Conservation (phyloP, 2,113 vertebrate genomes). For the Peromyscus maniculatus region DNA sequence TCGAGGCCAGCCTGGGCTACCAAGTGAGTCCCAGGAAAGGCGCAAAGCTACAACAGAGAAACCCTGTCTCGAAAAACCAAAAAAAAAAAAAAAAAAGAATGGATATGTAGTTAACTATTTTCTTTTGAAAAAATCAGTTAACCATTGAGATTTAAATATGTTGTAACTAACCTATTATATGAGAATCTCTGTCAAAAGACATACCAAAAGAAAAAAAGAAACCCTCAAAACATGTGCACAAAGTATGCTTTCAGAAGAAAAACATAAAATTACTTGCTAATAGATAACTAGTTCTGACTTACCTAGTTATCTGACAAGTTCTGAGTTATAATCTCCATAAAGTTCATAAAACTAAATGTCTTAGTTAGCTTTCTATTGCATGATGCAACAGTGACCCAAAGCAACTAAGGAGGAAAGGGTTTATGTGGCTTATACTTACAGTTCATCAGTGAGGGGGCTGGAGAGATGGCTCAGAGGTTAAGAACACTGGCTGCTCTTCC, state of each 20-base stretch:
- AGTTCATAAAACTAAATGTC: background rate
- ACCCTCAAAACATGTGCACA: background rate
- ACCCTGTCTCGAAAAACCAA: too few relatives aligned
- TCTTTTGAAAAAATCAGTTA: background rate
- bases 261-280: background rate
- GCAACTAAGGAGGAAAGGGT: background rate
- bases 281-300: background rate
- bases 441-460: background rate
- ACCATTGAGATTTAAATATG: background rate
- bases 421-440: background rate
- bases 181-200: background rate
- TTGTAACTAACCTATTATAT: constrained; percentile 36
- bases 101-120: background rate
- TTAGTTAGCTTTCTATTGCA: background rate
- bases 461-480: background rate
- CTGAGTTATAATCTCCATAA: background rate
- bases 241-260: background rate
- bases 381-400: background rate
- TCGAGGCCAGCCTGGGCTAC: too few relatives aligned
- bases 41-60: too few relatives aligned
- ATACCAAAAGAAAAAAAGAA: background rate
- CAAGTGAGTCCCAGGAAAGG: too few relatives aligned
- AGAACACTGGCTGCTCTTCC: background rate
- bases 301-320: too few relatives aligned
- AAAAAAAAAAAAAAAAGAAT: too few relatives aligned